phyloP scores from a whole-genome alignment of 2,888 invertebrate species.

The Noctua comes region DNA sequence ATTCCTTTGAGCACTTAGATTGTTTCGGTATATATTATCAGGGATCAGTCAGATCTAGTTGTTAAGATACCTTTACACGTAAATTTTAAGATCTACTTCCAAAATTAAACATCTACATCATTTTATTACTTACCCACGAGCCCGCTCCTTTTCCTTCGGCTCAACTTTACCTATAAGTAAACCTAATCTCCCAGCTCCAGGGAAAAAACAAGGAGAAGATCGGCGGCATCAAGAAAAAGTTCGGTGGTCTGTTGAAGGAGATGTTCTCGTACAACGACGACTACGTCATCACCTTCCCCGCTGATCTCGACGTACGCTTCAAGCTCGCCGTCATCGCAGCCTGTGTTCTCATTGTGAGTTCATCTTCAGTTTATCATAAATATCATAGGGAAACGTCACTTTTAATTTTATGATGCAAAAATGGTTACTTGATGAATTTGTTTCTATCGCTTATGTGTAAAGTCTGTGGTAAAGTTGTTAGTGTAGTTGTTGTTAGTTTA shows the following conservation, averaged over 20 bases:
- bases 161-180: neutral
- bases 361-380: too few relatives aligned
- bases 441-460: neutral
- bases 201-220: constrained; percentile 69
- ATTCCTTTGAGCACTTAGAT: neutral
- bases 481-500: neutral
- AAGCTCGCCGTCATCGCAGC: constrained; percentile 76
- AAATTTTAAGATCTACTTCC: neutral
- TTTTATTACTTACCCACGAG: neutral
- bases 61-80: neutral
- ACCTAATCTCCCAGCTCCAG: constrained; percentile 68
- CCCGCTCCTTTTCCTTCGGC: neutral
- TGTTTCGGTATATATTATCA: neutral
- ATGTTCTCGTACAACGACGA: constrained; percentile 64
- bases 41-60: neutral
- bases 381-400: neutral
- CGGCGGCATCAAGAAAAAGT: constrained; percentile 69
- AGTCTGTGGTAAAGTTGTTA: neutral
- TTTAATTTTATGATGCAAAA: neutral
- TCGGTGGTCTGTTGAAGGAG: constrained; percentile 64
- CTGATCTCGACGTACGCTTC: constrained; percentile 70
- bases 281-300: constrained; percentile 73
- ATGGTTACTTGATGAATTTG: neutral
- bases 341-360: constrained; percentile 74
- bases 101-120: neutral